Evolutionary conservation across 2,888 invertebrate species (phyloP), one percentile per base, ranked within the genome.

Genomic region (Sipunculus nudus): DNA sequence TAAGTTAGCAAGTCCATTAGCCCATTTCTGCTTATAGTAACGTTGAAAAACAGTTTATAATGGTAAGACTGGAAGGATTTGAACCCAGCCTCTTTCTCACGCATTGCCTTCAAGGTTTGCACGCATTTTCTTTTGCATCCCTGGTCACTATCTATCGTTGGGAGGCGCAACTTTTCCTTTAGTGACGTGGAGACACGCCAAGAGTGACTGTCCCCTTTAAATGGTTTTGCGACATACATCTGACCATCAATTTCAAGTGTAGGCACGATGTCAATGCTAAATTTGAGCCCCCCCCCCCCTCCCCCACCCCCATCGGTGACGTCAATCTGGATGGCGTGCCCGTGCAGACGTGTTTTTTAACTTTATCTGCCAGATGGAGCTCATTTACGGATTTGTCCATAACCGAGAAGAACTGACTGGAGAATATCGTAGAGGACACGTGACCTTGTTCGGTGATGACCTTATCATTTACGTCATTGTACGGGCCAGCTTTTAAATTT

Each of bases 11-110:
- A 47, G n/a, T 38, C 56, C 35, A 56, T 56, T 6, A 56, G 38
- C n/a, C 56, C 26, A 35, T 13, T 25, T 19, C 19, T 45, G 45
- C 16, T 13, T 10, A 25, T 54, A 19, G 29, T 26, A 23, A 41
- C 52, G 5, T 32, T 21, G 29, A 59, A 39, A 1, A 59, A 13
- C 2, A 46, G 53, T 40, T 59, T 59, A 21, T 54, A 29, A 26
- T 59, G 59, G 31, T 45, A 53, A 10, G 59, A 59, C 21, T 38
- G n/a, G n/a, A n/a, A n/a, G n/a, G n/a, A n/a, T n/a, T n/a, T n/a
- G n/a, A n/a, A n/a, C n/a, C n/a, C n/a, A n/a, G n/a, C n/a, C n/a
- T n/a, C n/a, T n/a, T n/a, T n/a, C n/a, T n/a, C n/a, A n/a, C n/a
- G n/a, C 3, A 60, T 47, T 2, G 41, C 55, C 21, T 60, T 55